phyloP scores from a whole-genome alignment of 2,797 vertebrate genomes.

The Dendrocincla fuliginosa region DNA sequence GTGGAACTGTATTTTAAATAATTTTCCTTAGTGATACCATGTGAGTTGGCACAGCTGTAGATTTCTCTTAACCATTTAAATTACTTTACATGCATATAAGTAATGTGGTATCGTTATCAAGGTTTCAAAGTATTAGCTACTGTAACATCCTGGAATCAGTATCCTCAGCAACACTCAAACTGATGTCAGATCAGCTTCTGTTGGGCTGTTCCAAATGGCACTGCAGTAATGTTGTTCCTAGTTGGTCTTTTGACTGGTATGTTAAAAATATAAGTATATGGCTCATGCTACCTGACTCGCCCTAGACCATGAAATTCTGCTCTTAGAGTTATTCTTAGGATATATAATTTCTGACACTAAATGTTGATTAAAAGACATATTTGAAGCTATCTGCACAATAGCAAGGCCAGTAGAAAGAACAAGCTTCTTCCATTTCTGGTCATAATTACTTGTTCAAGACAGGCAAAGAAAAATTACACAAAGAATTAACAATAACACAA shows the following conservation, averaged over 20 bases:
- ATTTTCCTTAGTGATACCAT: not conserved
- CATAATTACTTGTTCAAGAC: not conserved
- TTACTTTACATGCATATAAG: fast-evolving
- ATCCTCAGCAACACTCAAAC: not conserved
- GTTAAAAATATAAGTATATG: not conserved
- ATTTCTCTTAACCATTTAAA: not conserved
- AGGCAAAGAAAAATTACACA: conserved; percentile 3
- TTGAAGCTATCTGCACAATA: not conserved
- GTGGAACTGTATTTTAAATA: not conserved
- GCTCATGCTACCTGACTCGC: not conserved
- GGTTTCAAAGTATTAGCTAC: not conserved
- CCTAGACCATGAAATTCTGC: not conserved
- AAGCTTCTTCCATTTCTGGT: not conserved
- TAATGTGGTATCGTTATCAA: not conserved
- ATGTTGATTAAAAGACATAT: not conserved
- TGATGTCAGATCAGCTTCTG: not conserved
- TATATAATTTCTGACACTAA: not conserved
- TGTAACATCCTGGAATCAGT: not conserved
- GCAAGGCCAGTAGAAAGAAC: not conserved
- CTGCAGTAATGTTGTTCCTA: not conserved
- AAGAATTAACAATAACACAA: conserved; percentile 83
- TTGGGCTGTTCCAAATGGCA: not conserved
- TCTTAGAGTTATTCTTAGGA: not conserved
- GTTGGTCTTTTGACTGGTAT: not conserved
- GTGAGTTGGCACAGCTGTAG: not conserved